These are phyloP conservation scores for Baronia brevicornis DNA, from an alignment of 2,888 invertebrate species.

Conservation along the genomic window DNA sequence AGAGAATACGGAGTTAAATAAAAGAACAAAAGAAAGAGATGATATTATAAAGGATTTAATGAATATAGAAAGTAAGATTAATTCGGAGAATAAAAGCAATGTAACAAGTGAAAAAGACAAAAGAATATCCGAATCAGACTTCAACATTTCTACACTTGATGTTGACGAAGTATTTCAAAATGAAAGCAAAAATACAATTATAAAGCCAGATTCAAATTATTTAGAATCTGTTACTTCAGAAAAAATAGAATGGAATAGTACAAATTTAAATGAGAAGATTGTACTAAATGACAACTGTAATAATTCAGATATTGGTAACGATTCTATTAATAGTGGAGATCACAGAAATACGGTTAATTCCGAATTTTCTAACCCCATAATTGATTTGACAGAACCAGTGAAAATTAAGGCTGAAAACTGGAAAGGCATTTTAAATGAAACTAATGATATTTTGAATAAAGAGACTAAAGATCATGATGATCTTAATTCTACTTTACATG, in stretches of 20 bases:
- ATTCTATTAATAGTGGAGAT: constrained; percentile 12
- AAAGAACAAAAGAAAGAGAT: constrained; percentile 48
- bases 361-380: constrained; percentile 31
- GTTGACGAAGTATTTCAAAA: constrained; percentile 15
- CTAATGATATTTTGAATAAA: constrained; percentile 29
- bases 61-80: constrained; percentile 60
- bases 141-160: constrained; percentile 13
- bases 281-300: constrained; percentile 6
- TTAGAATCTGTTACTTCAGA: constrained; percentile 4
- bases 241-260: constrained; percentile 23
- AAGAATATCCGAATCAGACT: constrained; percentile 13
- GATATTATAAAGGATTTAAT: constrained; percentile 65
- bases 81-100: constrained; percentile 30
- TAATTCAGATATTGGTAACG: constrained; percentile 1
- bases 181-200: constrained; percentile 3
- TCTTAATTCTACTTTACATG: constrained; percentile 32
- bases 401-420: constrained; percentile 34
- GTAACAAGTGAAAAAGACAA: constrained; percentile 26
- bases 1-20: constrained; percentile 36
- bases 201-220: neutral
- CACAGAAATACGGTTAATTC: constrained; percentile 24
- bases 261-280: constrained; percentile 7
- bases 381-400: constrained; percentile 38
- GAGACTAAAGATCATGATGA: constrained; percentile 32
- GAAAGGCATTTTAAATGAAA: constrained; percentile 31